Percentiles rank a stretch among this genome's conserved stretches.
These are phyloP conservation scores for Dreissena polymorpha DNA, from an alignment of 1,140 invertebrate species.

Conservation along the genomic window DNA sequence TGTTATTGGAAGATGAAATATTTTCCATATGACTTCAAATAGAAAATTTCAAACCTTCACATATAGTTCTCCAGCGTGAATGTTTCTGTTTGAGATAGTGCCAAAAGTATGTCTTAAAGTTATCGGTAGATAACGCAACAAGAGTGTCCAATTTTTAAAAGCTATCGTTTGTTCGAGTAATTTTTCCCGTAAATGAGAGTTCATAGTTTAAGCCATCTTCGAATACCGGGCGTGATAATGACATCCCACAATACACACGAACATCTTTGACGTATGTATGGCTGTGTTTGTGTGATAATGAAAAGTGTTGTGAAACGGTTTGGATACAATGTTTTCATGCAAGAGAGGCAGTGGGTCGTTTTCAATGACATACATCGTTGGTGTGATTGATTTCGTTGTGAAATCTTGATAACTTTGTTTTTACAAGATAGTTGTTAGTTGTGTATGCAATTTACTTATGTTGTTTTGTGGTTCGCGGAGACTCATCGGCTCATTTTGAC, in stretches of 20 bases:
- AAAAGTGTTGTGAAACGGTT: conserved; percentile 83
- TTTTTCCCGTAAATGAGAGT: conserved; percentile 64
- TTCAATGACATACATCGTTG: background rate
- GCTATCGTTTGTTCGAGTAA: conserved; percentile 79
- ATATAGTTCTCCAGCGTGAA: conserved; percentile 42
- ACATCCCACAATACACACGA: conserved; percentile 58
- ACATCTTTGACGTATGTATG: conserved; percentile 54
- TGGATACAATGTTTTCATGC: conserved; percentile 83
- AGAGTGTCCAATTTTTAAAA: conserved; percentile 86
- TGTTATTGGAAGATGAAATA: conserved; percentile 52
- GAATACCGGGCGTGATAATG: conserved; percentile 29
- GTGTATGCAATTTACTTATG: no score
- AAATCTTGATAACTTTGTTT: no score
- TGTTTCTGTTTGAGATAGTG: conserved; percentile 82
- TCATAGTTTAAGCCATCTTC: conserved; percentile 37
- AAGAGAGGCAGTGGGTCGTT: conserved; percentile 77
- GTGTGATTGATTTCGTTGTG: background rate
- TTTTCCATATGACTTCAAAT: background rate
- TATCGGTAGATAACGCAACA: conserved; percentile 85
- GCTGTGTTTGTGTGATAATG: conserved; percentile 81
- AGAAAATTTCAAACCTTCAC: conserved; percentile 75
- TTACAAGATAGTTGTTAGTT: no score
- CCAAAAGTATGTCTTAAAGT: conserved; percentile 85
- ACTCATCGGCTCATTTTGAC: no score
- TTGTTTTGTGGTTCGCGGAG: no score